Base-by-base conservation (phyloP, 1,140 invertebrate species). In the Nephotettix cincticeps region DNA sequence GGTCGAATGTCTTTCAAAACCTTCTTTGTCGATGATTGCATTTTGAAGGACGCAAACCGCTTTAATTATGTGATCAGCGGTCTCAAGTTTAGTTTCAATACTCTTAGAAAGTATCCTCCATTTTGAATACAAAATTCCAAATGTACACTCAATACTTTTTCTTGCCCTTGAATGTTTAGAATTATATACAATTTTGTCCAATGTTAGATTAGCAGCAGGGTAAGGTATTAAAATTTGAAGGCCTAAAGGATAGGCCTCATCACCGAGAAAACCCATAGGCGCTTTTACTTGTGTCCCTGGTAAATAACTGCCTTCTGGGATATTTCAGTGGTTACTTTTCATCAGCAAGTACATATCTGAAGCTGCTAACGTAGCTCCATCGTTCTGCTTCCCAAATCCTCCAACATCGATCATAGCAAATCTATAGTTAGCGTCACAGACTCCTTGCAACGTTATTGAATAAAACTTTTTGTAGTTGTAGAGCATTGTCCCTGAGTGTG, bases 401-500 rank as follows among this genome's bases (percentile, higher is more conserved):
- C 81, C 81, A n/a, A 84, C 77, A 73, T 84, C 80, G 56, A 84
- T 72, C 65, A 73, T 74, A 29, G 79, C 74, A 74, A 84, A 84
- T 70, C 78, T 77, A 71, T 79, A 83, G 67, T 83, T 75, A 1
- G 79, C 80, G 76, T 85, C 82, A 82, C 82, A 19, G 84, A 56
- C 6, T 80, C 84, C 58, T 43, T 84, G 73, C 11, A 85, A 72
- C 29, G 84, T 81, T 43, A 83, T 79, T 29, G 79, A 82, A 75
- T 80, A 83, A 74, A 73, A 78, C 1, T 75, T 63, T 73, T 84
- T 84, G 61, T 83, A 82, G 73, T 84, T 83, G 66, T 75, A 82
- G 75, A 75, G 83, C 14, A 76, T 45, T 6, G 76, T 75, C 43
- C 82, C 80, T 45, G 76, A 75, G 45, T 76, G 77, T 47, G 23